Evolutionary conservation across 2,113 vertebrate genomes (phyloP).

Genomic region (Dolichotis patagonum): DNA sequence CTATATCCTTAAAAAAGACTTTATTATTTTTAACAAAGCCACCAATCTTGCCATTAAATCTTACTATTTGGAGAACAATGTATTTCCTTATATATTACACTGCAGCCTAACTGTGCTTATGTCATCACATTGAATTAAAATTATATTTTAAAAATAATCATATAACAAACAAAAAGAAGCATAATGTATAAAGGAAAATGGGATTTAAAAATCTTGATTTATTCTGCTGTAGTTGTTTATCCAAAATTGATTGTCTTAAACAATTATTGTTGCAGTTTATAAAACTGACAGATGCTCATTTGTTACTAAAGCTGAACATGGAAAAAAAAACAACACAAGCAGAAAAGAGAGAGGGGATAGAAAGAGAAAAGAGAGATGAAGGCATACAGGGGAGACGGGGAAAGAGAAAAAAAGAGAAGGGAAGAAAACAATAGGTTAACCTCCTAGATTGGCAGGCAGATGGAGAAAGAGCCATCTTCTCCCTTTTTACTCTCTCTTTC

Average conservation of each 20-base stretch:
- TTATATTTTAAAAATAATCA: conserved; percentile 78
- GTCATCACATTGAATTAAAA: conserved; percentile 76
- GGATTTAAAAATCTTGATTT: conserved; percentile 82
- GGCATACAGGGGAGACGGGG: conserved; percentile 65
- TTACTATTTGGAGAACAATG: conserved; percentile 78
- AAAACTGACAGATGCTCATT: conserved; percentile 80
- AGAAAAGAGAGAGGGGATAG: conserved; percentile 81
- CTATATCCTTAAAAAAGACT: conserved; percentile 78
- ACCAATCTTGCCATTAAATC: conserved; percentile 79
- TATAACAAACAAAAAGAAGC: conserved; percentile 80
- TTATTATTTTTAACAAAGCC: conserved; percentile 83
- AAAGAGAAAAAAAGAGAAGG: conserved; percentile 80
- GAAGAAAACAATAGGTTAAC: conserved; percentile 85
- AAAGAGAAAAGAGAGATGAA: conserved; percentile 80
- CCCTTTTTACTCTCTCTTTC: conserved; percentile 64
- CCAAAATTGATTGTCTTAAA: conserved; percentile 84
- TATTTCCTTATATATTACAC: conserved; percentile 77
- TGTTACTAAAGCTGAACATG: conserved; percentile 82
- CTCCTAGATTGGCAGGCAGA: conserved; percentile 80
- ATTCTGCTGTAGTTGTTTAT: conserved; percentile 83
- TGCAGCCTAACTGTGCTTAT: conserved; percentile 82
- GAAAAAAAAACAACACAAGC: conserved; percentile 74
- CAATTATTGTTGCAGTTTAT: conserved; percentile 75
- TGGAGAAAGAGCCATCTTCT: conserved; percentile 83
- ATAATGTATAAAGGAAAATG: conserved; percentile 81